These are phyloP conservation scores for Embidobia sp. DNA, from an alignment of 2,888 invertebrate species.

Conservation along the genomic window DNA sequence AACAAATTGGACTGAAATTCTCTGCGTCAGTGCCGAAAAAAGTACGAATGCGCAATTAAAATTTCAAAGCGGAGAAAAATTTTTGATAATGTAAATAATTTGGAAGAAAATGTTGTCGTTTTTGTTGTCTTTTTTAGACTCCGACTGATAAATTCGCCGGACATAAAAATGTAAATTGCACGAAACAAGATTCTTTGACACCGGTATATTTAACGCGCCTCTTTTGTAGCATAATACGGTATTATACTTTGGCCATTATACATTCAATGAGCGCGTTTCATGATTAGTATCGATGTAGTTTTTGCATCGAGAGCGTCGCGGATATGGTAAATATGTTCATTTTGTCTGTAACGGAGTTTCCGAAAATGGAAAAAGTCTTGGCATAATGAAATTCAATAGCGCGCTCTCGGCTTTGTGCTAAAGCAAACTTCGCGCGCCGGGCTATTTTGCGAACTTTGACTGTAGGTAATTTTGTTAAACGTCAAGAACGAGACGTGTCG, in stretches of 20 bases:
- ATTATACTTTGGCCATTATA: constrained; percentile 28
- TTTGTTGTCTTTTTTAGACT: too few relatives aligned
- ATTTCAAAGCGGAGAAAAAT: too few relatives aligned
- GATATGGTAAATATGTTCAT: constrained; percentile 41
- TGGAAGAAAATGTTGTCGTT: too few relatives aligned
- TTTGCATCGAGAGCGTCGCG: constrained; percentile 4
- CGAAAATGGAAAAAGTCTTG: constrained; percentile 52
- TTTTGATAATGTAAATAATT: too few relatives aligned
- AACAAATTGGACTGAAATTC: too few relatives aligned
- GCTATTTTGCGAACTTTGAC: constrained; percentile 42
- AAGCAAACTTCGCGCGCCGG: constrained; percentile 36
- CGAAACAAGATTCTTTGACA: constrained; percentile 32
- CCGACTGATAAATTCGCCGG: neutral
- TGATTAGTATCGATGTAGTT: constrained; percentile 37
- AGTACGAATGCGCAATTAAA: too few relatives aligned
- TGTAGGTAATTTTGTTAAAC: constrained; percentile 51
- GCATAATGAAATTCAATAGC: constrained; percentile 51
- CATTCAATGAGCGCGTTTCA: constrained; percentile 35
- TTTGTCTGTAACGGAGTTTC: constrained; percentile 34
- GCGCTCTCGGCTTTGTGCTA: constrained; percentile 11
- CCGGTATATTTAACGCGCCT: constrained; percentile 13
- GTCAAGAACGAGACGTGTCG: constrained; percentile 11
- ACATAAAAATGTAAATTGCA: constrained; percentile 20
- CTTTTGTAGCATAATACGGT: constrained; percentile 11
- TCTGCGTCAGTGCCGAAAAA: too few relatives aligned